A percentile compares a stretch with the other conserved stretches of the same genome.
Evolutionary conservation across 1,140 invertebrate genomes (phyloP).

Genomic region (Drosophila trapezifrons): DNA sequence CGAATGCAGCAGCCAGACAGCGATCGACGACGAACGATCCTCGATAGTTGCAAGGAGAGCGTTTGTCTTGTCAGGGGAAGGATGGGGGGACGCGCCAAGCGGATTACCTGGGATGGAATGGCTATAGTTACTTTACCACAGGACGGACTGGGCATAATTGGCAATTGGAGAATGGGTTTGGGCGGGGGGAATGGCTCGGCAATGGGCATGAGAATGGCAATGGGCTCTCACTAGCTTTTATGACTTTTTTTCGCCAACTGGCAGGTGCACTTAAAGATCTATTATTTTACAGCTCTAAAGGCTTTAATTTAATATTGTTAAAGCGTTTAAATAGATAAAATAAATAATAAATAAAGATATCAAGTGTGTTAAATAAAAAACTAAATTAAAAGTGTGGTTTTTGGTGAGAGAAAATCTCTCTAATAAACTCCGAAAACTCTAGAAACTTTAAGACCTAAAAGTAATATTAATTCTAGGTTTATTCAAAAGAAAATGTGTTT

Average conservation of each 20-base stretch:
- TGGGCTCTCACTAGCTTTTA: constrained; percentile 69
- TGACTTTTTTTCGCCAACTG: constrained; percentile 54
- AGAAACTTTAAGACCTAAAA: too few relatives aligned
- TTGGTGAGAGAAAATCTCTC: neutral
- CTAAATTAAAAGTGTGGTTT: neutral
- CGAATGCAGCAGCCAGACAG: constrained; percentile 61
- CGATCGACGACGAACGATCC: constrained; percentile 66
- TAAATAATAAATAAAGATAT: neutral
- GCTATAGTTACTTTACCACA: constrained; percentile 16
- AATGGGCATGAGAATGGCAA: constrained; percentile 54
- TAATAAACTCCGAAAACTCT: neutral
- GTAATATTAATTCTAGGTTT: neutral
- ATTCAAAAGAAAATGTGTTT: too few relatives aligned
- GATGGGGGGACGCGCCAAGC: constrained; percentile 2
- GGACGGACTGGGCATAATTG: constrained; percentile 64
- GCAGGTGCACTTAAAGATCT: constrained; percentile 23
- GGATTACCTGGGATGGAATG: constrained; percentile 31
- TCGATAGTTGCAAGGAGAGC: constrained; percentile 63
- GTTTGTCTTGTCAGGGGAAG: constrained; percentile 60
- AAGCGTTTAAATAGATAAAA: neutral
- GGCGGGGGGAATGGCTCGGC: constrained; percentile 47
- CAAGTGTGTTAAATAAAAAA: neutral
- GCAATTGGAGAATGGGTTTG: constrained; percentile 63
- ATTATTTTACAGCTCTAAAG: neutral
- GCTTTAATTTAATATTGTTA: neutral